phyloP scores from a whole-genome alignment of 35 echinoderm and acorn worm genomes.

The Apostichopus californicus region DNA sequence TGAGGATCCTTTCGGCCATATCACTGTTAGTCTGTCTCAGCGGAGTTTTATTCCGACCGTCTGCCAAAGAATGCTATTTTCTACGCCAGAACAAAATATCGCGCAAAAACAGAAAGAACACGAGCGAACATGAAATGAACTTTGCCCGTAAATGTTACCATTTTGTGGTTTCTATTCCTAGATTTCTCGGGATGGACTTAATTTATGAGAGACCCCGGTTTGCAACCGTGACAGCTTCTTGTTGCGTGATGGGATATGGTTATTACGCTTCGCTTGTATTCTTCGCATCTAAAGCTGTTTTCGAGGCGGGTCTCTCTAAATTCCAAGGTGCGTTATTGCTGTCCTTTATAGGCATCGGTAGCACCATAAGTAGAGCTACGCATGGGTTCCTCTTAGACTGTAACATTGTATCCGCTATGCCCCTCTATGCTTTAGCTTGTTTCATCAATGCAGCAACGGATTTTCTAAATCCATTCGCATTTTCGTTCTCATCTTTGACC shows the following conservation, averaged over 20 bases:
- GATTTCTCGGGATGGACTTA: conserved; percentile 1
- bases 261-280: conserved; percentile 28
- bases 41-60: conserved; percentile 18
- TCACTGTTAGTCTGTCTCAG: conserved; percentile 7
- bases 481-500: neutral
- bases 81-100: neutral
- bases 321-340: neutral
- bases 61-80: conserved; percentile 27
- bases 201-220: conserved; percentile 17
- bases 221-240: conserved; percentile 7
- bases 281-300: conserved; percentile 33
- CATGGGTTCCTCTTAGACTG: conserved; percentile 41
- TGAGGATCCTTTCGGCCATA: conserved; percentile 38
- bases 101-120: neutral
- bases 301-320: neutral
- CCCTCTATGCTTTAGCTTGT: conserved; percentile 23
- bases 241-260: conserved; percentile 26
- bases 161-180: neutral
- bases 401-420: conserved; percentile 1
- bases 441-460: neutral
- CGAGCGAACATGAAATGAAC: neutral
- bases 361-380: conserved; percentile 15
- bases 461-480: conserved; percentile 23
- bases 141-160: neutral
- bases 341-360: conserved; percentile 35